Evolutionary conservation across 2,113 vertebrate genomes (phyloP), one percentile per base, ranked within the genome.

Genomic region (Vulpes vulpes): DNA sequence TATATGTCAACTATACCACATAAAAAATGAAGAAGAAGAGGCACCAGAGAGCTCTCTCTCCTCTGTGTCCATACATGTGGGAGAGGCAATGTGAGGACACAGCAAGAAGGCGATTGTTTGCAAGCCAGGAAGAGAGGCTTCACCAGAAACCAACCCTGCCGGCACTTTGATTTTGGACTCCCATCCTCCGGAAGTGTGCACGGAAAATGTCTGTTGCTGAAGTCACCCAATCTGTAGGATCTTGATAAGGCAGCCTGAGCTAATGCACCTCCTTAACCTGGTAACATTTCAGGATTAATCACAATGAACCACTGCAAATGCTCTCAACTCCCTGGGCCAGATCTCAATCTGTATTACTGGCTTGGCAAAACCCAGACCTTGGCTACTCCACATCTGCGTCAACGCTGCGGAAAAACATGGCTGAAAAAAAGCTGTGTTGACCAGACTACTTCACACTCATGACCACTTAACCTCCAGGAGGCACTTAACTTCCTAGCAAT

Each of bases 401-500:
- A 2, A 35, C 5, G 60, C 57, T 25, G 14, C 25, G 3, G 74
- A 17, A 76, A 32, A 22, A 62, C 35, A 80, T 0, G 14, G 87
- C 83, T 19, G 30, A 80, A 74, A 38, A 76, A 64, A 91, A 74
- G 53, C 69, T 23, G 0, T 60, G 43, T 55, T 55, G 71, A 38
- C 69, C 8, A 2, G 22, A 4, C 88, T 71, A 14, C 88, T 96
- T 97, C 67, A 92, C 93, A 96, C 83, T 95, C 92, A 64, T 60
- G 96, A 74, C 30, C 93, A 38, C 74, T 81, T 55, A 62, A 62
- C 76, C 49, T 92, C 93, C 25, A 88, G 84, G 69, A 84, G 92
- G 62, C 94, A 90, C 93, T 96, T 94, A 84, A 79, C 93, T 96
- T 95, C 95, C 83, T 49, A 59, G 83, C 92, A 96, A 92, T 97